Base-by-base conservation (phyloP, 2,113 vertebrate genomes). In the Eptesicus fuscus region DNA sequence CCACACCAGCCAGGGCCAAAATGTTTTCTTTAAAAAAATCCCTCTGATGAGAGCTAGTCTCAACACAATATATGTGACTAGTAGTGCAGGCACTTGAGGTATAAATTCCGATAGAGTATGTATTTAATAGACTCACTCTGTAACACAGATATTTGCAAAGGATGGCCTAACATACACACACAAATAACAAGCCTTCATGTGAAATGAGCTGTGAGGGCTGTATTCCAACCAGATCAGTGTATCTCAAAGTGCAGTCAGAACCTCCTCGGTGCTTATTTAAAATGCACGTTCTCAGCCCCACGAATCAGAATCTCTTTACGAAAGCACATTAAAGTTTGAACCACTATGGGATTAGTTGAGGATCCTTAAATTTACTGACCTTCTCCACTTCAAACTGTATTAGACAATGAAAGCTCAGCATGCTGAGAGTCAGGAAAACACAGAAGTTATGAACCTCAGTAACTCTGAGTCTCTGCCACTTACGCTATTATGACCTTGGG, bases 41-140 rank as follows among this genome's bases (percentile, higher is more conserved):
- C 7, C 61, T 85, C 79, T 47, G 65, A 63, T 35, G 32, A 44
- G 83, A n/a, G 53, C 63, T 61, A 63, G 51, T 86, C 69, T 70
- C 80, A 77, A 63, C 76, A 83, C 82, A 93, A 91, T 53, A 63
- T 67, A 73, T 44, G 74, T 83, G 65, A 91, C 77, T 56, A 92
- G 44, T 4, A 79, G 32, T 32, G 59, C 2, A 17, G 47, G 49
- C 53, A 69, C 20, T 20, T 77, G 22, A 77, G 80, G 80, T 18
- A 2, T 17, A 90, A 71, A 71, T 61, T 74, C 77, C 69, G 79
- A 69, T 25, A 30, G 37, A 32, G 40, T n/a, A 17, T 2, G 9
- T 42, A 40, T 30, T 87, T 56, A 77, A 18, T 0, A 83, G 65
- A 35, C 56, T 77, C 7, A 3, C 49, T 28, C 61, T 7, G 25